phyloP scores from a whole-genome alignment of 1,140 invertebrate genomes.

The Trichomalopsis sarcophagae region DNA sequence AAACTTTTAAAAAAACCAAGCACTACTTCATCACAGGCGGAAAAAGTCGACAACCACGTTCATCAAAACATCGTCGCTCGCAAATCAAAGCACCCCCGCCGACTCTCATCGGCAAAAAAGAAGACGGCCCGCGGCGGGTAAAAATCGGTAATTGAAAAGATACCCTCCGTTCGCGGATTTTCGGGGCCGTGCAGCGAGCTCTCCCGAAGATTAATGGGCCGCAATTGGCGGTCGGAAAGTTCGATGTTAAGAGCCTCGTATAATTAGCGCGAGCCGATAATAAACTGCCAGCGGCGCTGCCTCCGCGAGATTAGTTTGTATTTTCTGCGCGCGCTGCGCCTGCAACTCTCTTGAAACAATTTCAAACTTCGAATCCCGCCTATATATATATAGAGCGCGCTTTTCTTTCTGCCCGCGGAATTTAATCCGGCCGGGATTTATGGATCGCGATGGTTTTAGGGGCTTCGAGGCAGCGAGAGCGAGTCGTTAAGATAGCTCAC shows the following conservation, averaged over 20 bases:
- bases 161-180: neutral
- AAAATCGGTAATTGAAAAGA: conserved; percentile 26
- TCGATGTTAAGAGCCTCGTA: neutral
- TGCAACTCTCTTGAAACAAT: conserved; percentile 20
- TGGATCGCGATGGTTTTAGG: conserved; percentile 8
- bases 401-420: conserved; percentile 5
- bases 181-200: neutral
- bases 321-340: neutral
- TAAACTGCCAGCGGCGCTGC: conserved; percentile 18
- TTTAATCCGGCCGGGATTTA: conserved; percentile 15
- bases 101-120: neutral
- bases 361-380: neutral
- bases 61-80: no score
- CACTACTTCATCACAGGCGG: no score
- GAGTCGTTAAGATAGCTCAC: neutral
- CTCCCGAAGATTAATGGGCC: conserved; percentile 15
- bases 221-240: conserved; percentile 12
- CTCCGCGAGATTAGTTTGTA: conserved; percentile 18
- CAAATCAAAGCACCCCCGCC: no score
- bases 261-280: conserved; percentile 35
- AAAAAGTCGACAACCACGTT: no score
- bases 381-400: neutral
- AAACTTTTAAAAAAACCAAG: no score
- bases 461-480: neutral
- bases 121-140: neutral